Base-by-base conservation (phyloP, 2,888 invertebrate species). In the Trimorus sp. region DNA sequence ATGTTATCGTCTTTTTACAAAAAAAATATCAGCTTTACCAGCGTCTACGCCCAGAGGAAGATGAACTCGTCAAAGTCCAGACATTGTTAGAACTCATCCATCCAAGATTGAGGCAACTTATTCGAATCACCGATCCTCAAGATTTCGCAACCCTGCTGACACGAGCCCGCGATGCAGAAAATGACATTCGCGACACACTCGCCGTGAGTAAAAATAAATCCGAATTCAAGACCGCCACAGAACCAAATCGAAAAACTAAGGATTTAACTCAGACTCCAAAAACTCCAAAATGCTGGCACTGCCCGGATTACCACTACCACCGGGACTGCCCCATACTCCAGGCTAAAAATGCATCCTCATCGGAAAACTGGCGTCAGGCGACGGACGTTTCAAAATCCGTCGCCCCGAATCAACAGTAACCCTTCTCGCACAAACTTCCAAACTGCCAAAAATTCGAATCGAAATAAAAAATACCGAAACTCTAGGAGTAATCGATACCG, bases 1-100 rank as follows among this genome's bases (percentile, higher is more conserved):
- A 59, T 12, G 73, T 79, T 2, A 49, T 45, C 1, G 51, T 71
- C 4, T 78, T 78, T 15, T 38, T 78, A 3, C 45, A 71, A 15
- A 40, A 66, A 36, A 73, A 71, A 45, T 76, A 66, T n/a, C 66
- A 79, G 38, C 16, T 79, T 0, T 79, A 68, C 36, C 68, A 73
- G 12, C 49, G 78, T 9, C 1, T 78, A 8, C 51, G 58, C 0
- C 80, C 83, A 7, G 82, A 84, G 51, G 79, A 81, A 14, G 79
- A 79, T 8, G 70, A 70, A 40, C 0, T 1, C 5, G 79, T 84
- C 0, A 68, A 78, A 12, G 83, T 85, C 14, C 51, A 79, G n/a
- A 79, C 78, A 15, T 38, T 77, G 7, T 45, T 62, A 6, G 69
- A 68, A 11, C 16, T 68, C 1, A 1, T 68, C 6, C n/a, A 1